Percentiles rank a stretch among this genome's conserved stretches.
Conservation (phyloP, 1,140 invertebrate species). For the Laupala kohalensis region DNA sequence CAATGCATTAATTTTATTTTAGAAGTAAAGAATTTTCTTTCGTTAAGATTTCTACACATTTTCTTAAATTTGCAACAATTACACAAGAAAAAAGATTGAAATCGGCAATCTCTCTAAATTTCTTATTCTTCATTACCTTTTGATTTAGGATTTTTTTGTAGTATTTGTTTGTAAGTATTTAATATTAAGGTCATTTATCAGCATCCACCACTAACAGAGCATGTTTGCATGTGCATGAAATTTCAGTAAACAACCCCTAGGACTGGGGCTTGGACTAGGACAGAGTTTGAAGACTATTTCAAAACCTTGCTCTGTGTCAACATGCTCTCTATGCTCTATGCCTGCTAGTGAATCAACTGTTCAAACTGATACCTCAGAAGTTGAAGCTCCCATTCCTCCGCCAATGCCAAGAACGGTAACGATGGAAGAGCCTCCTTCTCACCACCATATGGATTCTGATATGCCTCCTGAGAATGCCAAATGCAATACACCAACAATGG, state of each 20-base stretch:
- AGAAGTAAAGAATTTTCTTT: too few relatives aligned
- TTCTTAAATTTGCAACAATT: too few relatives aligned
- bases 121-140: too few relatives aligned
- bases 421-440: background rate
- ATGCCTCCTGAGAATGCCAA: conserved; percentile 34
- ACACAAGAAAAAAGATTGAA: too few relatives aligned
- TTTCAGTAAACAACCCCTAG: background rate
- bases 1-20: too few relatives aligned
- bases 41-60: too few relatives aligned
- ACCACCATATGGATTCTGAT: background rate
- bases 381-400: background rate
- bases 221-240: background rate
- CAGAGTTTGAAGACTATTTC: background rate
- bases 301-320: background rate
- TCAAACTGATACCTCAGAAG: background rate
- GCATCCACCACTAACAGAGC: too few relatives aligned
- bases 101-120: too few relatives aligned
- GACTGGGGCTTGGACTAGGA: background rate
- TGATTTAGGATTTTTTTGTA: too few relatives aligned
- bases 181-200: too few relatives aligned
- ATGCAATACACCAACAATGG: conserved; percentile 48
- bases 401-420: background rate
- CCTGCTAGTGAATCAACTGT: background rate
- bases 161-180: too few relatives aligned
- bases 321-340: background rate